Conservation (phyloP, 2,113 vertebrate genomes). For the Prolemur simus region DNA sequence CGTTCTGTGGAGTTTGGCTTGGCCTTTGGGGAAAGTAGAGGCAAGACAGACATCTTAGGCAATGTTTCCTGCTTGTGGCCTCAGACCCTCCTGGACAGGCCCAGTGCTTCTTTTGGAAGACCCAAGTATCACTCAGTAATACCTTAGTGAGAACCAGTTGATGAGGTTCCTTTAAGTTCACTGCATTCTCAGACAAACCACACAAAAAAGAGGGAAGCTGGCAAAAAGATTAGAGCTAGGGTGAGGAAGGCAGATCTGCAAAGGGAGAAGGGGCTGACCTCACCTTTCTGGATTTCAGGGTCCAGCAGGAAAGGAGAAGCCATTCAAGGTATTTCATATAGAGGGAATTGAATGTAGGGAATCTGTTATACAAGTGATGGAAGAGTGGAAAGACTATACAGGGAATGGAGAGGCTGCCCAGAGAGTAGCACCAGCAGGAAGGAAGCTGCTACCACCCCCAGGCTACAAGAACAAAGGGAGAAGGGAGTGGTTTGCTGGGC, state of each 20-base stretch:
- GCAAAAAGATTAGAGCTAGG: background rate
- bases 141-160: slow-evolving; percentile 8
- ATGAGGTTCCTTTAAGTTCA: background rate
- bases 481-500: background rate
- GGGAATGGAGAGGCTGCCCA: background rate
- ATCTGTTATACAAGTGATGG: background rate
- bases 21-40: background rate
- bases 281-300: background rate
- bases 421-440: background rate
- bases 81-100: background rate
- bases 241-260: background rate
- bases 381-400: background rate
- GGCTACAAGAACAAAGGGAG: background rate
- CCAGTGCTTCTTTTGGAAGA: background rate
- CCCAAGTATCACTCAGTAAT: background rate
- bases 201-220: background rate
- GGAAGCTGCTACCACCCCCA: background rate
- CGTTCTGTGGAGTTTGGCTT: background rate
- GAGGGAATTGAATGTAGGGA: background rate
- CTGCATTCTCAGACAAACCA: background rate
- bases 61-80: background rate
- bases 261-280: background rate
- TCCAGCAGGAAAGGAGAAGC: background rate
- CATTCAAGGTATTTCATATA: background rate
- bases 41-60: background rate